Base-by-base conservation (phyloP, 2,113 vertebrate species). In the Cheirogaleus medius region DNA sequence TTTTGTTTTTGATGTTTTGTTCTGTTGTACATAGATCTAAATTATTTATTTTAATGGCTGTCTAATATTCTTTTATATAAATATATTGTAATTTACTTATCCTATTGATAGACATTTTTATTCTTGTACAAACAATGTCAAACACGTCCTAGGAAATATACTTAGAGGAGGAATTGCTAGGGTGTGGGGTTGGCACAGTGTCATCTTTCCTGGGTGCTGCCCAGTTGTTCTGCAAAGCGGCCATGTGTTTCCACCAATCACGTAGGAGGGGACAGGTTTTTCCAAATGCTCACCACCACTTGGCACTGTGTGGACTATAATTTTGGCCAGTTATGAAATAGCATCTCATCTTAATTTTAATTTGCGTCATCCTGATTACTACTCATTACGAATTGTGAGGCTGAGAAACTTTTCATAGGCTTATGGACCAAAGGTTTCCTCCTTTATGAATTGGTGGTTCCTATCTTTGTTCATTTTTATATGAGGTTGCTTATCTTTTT, bases 241-340 rank as follows among this genome's bases (percentile, higher is more conserved):
- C 8, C 1, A 10, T 29, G 7, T 3, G 7, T 21, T 44, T n/a
- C 52, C 8, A 20, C 37, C 21, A 1, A 1, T 69, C 37, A 34
- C 0, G 1, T 14, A 3, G 1, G 34, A 39, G 47, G 25, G 42
- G 34, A 58, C 8, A 42, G n/a, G 13, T 44, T 78, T 94, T 71
- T 37, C 47, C 84, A 74, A 44, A 49, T 18, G 49, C 56, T 88
- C 54, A 37, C 29, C 10, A 37, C 47, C 32, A 25, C 68, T 39
- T 44, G 85, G 69, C 32, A 11, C 52, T 17, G 17, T 8, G 73
- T 39, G 32, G 63, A 49, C 80, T 80, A 6, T 95, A 68, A 80
- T 96, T 87, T 83, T 54, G 34, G n/a, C 37, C 29, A 44, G 25
- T 81, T 93, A 86, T 56, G 68, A 96, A 94, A 92, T 44, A 29